A percentile compares a stretch with the other conserved stretches of the same genome.
Evolutionary conservation across 2,888 invertebrate genomes (phyloP).

Genomic region (Drosophila monieri): DNA sequence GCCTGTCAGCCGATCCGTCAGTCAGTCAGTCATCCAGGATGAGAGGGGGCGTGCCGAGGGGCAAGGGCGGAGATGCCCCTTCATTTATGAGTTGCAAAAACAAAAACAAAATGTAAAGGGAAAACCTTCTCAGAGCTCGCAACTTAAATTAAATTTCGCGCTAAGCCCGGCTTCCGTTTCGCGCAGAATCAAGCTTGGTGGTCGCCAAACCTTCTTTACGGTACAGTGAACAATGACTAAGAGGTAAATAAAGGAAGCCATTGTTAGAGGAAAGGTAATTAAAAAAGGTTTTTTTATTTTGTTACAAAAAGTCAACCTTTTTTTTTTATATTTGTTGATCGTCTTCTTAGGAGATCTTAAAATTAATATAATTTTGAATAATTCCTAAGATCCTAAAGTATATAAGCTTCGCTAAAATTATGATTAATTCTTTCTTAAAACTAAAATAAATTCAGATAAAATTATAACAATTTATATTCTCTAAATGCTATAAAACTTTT

Average conservation of each 20-base stretch:
- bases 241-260: background rate
- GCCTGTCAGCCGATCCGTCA: constrained; percentile 42
- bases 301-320: no score
- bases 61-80: constrained; percentile 5
- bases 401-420: no score
- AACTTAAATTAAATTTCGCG: constrained; percentile 75
- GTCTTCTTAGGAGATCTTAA: no score
- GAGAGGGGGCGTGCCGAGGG: constrained; percentile 5
- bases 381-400: no score
- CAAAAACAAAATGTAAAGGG: background rate
- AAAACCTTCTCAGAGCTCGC: constrained; percentile 36
- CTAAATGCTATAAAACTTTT: no score
- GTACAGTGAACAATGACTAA: constrained; percentile 46
- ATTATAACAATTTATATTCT: no score
- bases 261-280: background rate
- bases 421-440: no score
- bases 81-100: constrained; percentile 46
- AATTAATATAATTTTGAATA: no score
- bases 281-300: background rate
- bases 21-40: constrained; percentile 40
- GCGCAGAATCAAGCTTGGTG: constrained; percentile 32
- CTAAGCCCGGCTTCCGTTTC: constrained; percentile 73
- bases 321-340: no score
- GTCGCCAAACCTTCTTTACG: constrained; percentile 16
- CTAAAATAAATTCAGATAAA: no score